Evolutionary conservation across 2,888 invertebrate species (phyloP).

Genomic region (Lepidochitona cinerea): DNA sequence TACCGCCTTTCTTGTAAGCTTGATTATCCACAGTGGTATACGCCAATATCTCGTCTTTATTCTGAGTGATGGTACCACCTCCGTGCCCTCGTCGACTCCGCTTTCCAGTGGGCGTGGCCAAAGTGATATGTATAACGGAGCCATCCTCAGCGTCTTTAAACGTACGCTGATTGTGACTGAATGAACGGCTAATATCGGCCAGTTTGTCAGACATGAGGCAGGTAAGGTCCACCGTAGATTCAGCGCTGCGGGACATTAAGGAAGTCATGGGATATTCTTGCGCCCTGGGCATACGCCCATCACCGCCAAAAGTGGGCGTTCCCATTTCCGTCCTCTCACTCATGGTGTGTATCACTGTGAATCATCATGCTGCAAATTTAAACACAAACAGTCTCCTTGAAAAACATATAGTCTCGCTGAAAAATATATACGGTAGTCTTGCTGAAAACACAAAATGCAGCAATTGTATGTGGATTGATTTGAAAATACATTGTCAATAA

Average conservation of each 20-base stretch:
- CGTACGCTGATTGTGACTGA: neutral
- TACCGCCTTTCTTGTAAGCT: neutral
- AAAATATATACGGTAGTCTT: too few species aligned
- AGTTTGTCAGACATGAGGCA: neutral
- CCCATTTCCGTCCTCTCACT: too few species aligned
- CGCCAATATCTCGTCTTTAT: neutral
- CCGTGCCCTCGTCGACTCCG: neutral
- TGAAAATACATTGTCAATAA: too few species aligned
- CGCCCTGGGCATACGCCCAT: too few species aligned
- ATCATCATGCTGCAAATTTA: too few species aligned
- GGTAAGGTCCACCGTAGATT: neutral
- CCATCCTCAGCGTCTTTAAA: neutral
- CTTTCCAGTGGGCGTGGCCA: neutral
- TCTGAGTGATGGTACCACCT: neutral
- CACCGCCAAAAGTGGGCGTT: too few species aligned
- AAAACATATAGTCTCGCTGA: too few species aligned
- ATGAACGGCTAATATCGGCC: neutral
- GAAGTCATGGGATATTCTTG: neutral
- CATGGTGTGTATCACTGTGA: too few species aligned
- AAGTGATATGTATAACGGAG: neutral
- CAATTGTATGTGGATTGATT: too few species aligned
- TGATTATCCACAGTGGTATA: neutral
- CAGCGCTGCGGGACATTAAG: neutral
- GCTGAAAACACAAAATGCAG: too few species aligned
- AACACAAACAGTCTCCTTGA: too few species aligned